Conservation (phyloP, 2,797 vertebrate species). For the Hydrolagus colliei region DNA sequence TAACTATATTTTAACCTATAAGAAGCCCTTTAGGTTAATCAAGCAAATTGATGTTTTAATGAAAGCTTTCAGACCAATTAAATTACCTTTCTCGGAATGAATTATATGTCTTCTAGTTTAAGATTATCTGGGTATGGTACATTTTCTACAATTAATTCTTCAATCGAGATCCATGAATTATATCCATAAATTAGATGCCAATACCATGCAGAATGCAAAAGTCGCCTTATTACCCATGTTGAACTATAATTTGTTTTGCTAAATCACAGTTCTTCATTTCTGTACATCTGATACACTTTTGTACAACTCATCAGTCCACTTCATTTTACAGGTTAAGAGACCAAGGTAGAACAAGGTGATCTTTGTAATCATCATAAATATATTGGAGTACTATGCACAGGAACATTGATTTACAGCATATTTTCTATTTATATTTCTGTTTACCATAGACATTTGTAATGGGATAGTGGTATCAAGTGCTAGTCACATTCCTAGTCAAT, state of each 20-base stretch:
- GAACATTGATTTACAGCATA: neutral
- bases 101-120: neutral
- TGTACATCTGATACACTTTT: neutral
- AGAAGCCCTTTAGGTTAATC: neutral
- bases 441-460: neutral
- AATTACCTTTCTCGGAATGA: neutral
- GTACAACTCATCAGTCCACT: neutral
- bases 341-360: neutral
- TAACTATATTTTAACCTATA: neutral
- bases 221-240: neutral
- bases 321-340: neutral
- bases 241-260: neutral
- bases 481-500: neutral
- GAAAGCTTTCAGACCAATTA: neutral
- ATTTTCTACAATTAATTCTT: neutral
- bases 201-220: neutral
- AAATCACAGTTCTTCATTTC: neutral
- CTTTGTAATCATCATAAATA: neutral
- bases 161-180: neutral
- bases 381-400: neutral
- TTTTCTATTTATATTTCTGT: neutral
- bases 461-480: neutral
- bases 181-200: no score
- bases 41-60: neutral
- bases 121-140: neutral